Evolutionary conservation across 1,140 invertebrate genomes (phyloP), one percentile per base, ranked within the genome.

Genomic region (Galleria mellonella): DNA sequence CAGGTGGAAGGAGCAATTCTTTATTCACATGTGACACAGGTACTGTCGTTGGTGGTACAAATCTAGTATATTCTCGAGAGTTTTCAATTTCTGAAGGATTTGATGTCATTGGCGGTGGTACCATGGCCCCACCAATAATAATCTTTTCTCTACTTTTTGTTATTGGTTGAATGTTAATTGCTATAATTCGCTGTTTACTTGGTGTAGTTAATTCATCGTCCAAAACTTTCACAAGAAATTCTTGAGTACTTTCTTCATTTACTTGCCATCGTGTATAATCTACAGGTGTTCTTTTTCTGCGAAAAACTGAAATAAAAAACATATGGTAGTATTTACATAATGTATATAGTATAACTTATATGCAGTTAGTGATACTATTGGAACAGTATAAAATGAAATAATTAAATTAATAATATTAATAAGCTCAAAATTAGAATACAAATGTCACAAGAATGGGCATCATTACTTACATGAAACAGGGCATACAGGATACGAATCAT

Each of bases 191-290:
- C 17, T 65, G 63, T 0, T 54, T 33, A n/a, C 32, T 51, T 9
- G 55, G 14, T 9, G 63, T 65, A 29, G 67, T 44, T 23, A 77
- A 31, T 9, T 81, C 81, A 35, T 84, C 81, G 40, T 84, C 81
- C 36, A 81, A 68, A 47, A 84, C 70, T 62, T 83, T 79, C 9
- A 84, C 78, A 40, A 84, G 67, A 38, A 84, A 84, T 43, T 81
- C 71, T 48, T 52, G 53, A 29, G 70, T 75, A 4, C 70, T 71
- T 36, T 72, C 69, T 46, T 43, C 35, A 51, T 70, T 75, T 7
- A 64, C 52, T 15, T 49, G 50, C 81, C 81, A 84, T 32, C 81
- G 59, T 10, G 72, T 83, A 30, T 84, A 84, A 30, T 84, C 76
- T 13, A 47, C 43, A 8, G 50, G 46, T 37, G 69, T 60, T 47